Base-by-base conservation (phyloP, 2,888 invertebrate genomes). In the Halictus quadricinctus region DNA sequence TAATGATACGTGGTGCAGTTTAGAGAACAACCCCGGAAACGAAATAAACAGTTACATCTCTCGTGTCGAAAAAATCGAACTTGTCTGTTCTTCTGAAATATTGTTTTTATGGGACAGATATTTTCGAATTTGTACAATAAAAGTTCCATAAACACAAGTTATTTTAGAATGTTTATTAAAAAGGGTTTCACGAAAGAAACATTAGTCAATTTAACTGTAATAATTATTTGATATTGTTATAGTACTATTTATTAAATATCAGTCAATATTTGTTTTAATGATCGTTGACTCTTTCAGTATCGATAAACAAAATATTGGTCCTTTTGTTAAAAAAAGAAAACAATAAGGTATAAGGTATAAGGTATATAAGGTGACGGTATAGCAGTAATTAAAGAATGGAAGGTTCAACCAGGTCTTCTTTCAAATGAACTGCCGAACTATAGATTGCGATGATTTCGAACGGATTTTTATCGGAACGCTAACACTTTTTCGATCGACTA, bases 401-500 rank as follows among this genome's bases (percentile, higher is more conserved):
- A 58, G 54, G 36, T 80, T 85, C 70, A 70, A 84, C 70, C 85
- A 74, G 69, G 64, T 60, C 72, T 70, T 70, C 74, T 75, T 84
- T 72, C 64, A 70, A 74, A 84, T 79, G 69, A 76, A 80, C 76
- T 58, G 66, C 54, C 73, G 36, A 79, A 48, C 75, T 58, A 72
- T 79, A 66, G 66, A 72, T 43, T 21, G 64, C 25, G 5, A n/a
- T 54, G 41, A 60, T 21, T 72, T 25, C 8, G 29, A 60, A 43
- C 36, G 66, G 48, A 25, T 43, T 25, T 88, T 69, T 41, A 69
- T 69, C 12, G 41, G 41, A 69, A 41, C 69, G 15, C 64, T 64
- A 64, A 64, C 64, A 21, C 69, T 69, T 88, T 88, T 81, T 73
- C 83, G 75, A 83, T 88, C 76, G 73, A 60, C 50, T 15, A 21